A percentile compares a stretch with the other conserved stretches of the same genome.
phyloP scores from a whole-genome alignment of 1,140 invertebrate genomes.

The Drosophila pseudoobscura region DNA sequence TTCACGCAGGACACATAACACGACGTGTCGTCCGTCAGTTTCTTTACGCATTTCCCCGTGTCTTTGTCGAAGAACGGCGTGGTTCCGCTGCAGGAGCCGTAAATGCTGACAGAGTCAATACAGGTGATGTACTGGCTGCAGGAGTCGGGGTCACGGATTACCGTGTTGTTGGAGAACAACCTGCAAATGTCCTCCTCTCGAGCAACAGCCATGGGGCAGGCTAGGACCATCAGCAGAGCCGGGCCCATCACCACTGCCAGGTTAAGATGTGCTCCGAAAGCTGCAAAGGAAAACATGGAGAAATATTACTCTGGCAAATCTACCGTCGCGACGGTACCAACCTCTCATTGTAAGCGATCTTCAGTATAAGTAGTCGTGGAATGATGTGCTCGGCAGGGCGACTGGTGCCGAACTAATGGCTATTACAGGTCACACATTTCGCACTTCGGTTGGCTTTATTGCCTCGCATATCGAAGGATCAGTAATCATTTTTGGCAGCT shows the following conservation, averaged over 20 bases:
- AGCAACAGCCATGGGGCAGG: neutral
- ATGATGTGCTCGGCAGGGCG: constrained; percentile 18
- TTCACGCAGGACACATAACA: constrained; percentile 49
- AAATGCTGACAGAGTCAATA: constrained; percentile 31
- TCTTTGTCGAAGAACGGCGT: constrained; percentile 68
- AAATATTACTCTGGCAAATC: too few relatives aligned
- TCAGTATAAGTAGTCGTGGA: too few relatives aligned
- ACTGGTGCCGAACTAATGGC: constrained; percentile 14
- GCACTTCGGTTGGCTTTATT: constrained; percentile 28
- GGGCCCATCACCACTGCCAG: neutral
- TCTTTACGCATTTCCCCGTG: constrained; percentile 47
- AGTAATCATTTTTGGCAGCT: constrained; percentile 19
- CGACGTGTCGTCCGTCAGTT: constrained; percentile 13
- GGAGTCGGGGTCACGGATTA: constrained; percentile 62
- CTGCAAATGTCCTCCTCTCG: constrained; percentile 54
- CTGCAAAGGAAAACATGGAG: neutral
- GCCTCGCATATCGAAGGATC: constrained; percentile 29
- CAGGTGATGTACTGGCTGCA: constrained; percentile 67
- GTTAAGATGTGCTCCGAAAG: neutral
- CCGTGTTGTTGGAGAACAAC: constrained; percentile 54
- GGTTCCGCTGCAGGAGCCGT: constrained; percentile 37
- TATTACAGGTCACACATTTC: neutral
- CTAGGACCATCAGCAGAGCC: constrained; percentile 14
- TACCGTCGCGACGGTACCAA: neutral
- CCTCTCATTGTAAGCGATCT: constrained; percentile 15